Percentiles rank a stretch among this genome's conserved stretches.
Conservation (phyloP, 2,888 invertebrate genomes). For the Nezara viridula region DNA sequence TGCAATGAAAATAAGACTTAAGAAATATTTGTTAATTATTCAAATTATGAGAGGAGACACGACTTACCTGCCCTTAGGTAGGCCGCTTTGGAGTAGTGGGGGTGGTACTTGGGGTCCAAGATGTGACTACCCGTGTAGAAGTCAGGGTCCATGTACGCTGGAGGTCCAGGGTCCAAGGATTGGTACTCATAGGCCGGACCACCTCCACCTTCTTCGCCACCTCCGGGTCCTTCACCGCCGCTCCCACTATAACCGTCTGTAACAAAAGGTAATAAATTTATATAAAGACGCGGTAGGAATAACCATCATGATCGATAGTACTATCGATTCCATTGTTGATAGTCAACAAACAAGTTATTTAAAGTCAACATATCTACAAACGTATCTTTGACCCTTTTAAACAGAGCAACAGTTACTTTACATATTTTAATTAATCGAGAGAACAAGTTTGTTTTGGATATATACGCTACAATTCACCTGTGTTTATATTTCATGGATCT, state of each 20-base stretch:
- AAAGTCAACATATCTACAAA: background rate
- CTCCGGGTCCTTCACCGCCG: slow-evolving; percentile 59
- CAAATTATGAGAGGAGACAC: too few relatives aligned
- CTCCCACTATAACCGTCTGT: slow-evolving; percentile 67
- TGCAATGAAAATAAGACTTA: too few relatives aligned
- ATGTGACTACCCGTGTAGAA: slow-evolving; percentile 75
- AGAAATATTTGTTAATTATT: too few relatives aligned
- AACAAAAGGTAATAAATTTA: slow-evolving; percentile 22
- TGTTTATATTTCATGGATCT: too few relatives aligned
- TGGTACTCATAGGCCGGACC: slow-evolving; percentile 72
- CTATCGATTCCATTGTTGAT: too few relatives aligned
- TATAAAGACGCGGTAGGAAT: background rate
- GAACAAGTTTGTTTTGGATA: too few relatives aligned
- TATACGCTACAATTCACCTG: too few relatives aligned
- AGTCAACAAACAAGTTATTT: too few relatives aligned
- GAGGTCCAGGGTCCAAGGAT: slow-evolving; percentile 72
- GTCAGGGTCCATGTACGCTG: slow-evolving; percentile 78
- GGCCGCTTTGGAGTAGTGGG: slow-evolving; percentile 77
- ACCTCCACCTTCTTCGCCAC: slow-evolving; percentile 64
- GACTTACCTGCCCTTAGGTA: slow-evolving; percentile 73
- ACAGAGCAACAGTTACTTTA: too few relatives aligned
- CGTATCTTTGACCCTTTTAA: too few relatives aligned
- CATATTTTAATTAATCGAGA: too few relatives aligned
- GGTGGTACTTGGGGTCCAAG: slow-evolving; percentile 81
- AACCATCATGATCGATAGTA: background rate